phyloP scores from a whole-genome alignment of 2,113 vertebrate genomes.

The Planiliza haematocheilus region DNA sequence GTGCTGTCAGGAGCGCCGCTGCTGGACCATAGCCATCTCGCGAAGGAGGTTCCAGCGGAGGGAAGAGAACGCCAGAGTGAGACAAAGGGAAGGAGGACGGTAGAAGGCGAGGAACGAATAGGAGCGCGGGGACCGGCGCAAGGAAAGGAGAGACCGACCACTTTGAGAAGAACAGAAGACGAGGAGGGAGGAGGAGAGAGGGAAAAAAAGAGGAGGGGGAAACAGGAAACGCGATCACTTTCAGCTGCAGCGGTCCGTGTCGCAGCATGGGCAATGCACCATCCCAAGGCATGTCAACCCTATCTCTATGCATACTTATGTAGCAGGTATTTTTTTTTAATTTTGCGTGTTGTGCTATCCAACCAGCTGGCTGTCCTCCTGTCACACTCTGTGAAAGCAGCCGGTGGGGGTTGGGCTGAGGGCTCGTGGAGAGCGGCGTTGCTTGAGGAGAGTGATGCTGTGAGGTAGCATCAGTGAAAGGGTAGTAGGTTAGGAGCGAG shows the following conservation, averaged over 20 bases:
- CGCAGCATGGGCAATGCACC: constrained; percentile 89
- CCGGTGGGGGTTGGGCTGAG: constrained; percentile 60
- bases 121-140: constrained; percentile 67
- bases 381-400: constrained; percentile 60
- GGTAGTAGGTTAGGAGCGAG: constrained; percentile 36
- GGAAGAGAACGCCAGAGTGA: constrained; percentile 65
- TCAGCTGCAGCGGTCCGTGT: constrained; percentile 80
- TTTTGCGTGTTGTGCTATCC: constrained; percentile 41
- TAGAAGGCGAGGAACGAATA: constrained; percentile 78
- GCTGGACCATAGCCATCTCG: constrained; percentile 81
- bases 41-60: constrained; percentile 73
- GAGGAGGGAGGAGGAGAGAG: constrained; percentile 66
- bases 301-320: constrained; percentile 73
- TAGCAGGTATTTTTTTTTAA: constrained; percentile 60
- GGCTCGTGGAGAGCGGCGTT: constrained; percentile 43
- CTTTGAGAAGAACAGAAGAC: constrained; percentile 72
- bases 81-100: constrained; percentile 76
- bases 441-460: constrained; percentile 55
- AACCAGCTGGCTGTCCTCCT: constrained; percentile 61
- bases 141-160: constrained; percentile 68
- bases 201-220: constrained; percentile 76
- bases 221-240: constrained; percentile 83
- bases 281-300: constrained; percentile 86
- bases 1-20: constrained; percentile 71
- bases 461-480: constrained; percentile 52